Conservation (phyloP, 2,888 invertebrate species). For the Nomada goodeniana region DNA sequence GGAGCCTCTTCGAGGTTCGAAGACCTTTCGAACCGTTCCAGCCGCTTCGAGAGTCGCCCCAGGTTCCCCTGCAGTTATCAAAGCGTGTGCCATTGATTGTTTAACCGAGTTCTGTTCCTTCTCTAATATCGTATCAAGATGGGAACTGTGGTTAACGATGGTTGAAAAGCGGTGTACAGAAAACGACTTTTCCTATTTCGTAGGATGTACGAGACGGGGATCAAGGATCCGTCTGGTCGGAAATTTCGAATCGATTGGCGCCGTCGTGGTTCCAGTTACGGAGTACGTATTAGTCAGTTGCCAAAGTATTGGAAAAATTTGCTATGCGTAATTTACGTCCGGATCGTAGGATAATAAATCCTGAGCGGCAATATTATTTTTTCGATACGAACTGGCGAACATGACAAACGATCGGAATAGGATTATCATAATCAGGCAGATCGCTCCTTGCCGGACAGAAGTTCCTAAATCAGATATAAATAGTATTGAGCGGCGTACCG, state of each 20-base stretch:
- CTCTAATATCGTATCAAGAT: background rate
- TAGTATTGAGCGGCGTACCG: background rate
- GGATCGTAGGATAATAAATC: constrained; percentile 8
- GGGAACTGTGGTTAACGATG: too few species aligned
- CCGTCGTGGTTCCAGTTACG: background rate
- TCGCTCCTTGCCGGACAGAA: background rate
- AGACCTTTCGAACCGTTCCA: constrained; percentile 46
- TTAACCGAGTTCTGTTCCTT: background rate
- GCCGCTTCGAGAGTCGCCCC: constrained; percentile 38
- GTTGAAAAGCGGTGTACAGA: too few species aligned
- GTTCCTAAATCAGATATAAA: constrained; percentile 4
- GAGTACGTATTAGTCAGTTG: background rate
- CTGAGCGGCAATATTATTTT: background rate
- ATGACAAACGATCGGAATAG: background rate
- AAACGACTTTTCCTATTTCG: too few species aligned
- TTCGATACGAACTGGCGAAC: background rate
- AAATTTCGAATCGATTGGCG: background rate
- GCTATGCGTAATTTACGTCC: background rate
- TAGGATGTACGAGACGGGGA: background rate
- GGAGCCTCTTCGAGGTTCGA: constrained; percentile 51
- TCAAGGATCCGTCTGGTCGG: background rate
- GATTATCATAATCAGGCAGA: background rate
- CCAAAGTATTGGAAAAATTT: background rate
- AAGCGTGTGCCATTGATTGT: background rate
- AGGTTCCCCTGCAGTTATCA: constrained; percentile 7